These are phyloP conservation scores for Lithobius niger DNA, from an alignment of 1,140 invertebrate genomes.

Conservation along the genomic window DNA sequence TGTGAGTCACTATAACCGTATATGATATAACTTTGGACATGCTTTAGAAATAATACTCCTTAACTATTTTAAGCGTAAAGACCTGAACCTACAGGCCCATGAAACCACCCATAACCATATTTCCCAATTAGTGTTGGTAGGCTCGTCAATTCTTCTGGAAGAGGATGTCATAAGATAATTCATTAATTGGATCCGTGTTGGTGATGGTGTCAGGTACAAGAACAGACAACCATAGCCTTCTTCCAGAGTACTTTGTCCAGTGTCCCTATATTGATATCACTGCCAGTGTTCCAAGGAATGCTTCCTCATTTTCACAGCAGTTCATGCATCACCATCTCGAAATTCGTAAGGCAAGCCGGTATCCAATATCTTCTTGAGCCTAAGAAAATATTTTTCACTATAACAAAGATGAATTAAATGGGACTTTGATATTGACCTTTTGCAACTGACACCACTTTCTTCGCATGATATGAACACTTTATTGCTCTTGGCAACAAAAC, in stretches of 20 bases:
- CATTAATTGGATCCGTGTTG: background rate
- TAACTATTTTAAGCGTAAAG: constrained; percentile 25
- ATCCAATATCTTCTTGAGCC: constrained; percentile 10
- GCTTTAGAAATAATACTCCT: constrained; percentile 21
- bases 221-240: constrained; percentile 17
- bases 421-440: background rate
- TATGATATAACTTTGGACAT: constrained; percentile 12
- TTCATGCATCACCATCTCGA: constrained; percentile 21
- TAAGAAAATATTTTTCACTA: constrained; percentile 12
- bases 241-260: too few species aligned
- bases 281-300: constrained; percentile 26
- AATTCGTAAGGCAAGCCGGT: constrained; percentile 20
- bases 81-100: constrained; percentile 24
- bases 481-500: constrained; percentile 5
- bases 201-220: constrained; percentile 11
- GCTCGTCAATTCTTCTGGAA: background rate
- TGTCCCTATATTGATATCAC: too few species aligned
- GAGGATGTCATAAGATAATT: constrained; percentile 10
- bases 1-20: background rate
- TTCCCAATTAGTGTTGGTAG: constrained; percentile 21
- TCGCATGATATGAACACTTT: constrained; percentile 17
- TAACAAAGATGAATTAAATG: constrained; percentile 19
- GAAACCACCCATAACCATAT: constrained; percentile 22
- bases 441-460: constrained; percentile 17
- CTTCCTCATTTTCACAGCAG: constrained; percentile 24